These are phyloP conservation scores for Toxonevra muliebris DNA, from an alignment of 2,888 invertebrate genomes.

Conservation along the genomic window DNA sequence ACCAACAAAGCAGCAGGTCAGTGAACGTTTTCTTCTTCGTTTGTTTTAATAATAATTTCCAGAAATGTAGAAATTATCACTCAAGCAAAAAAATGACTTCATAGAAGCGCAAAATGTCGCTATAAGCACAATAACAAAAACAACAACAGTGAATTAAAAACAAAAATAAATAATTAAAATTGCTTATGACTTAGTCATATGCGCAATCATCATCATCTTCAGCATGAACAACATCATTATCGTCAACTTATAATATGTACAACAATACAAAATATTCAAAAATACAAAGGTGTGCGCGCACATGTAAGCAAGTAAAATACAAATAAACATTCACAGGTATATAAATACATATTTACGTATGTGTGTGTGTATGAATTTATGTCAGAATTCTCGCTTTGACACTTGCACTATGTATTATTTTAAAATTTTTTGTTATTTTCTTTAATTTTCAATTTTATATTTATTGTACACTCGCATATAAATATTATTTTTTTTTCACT, in stretches of 20 bases:
- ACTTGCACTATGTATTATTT: conserved; percentile 16
- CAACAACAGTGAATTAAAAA: no score
- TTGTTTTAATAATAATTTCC: no score
- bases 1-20: no score
- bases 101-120: background rate
- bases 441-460: conserved; percentile 1
- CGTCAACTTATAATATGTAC: no score
- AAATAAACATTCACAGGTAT: no score
- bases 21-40: no score
- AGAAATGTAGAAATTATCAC: conserved; percentile 4
- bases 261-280: no score
- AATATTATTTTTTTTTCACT: conserved; percentile 6
- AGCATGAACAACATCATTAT: no score
- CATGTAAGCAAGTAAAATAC: no score
- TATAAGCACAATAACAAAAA: background rate
- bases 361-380: background rate
- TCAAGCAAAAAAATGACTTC: conserved; percentile 11
- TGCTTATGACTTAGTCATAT: conserved; percentile 28
- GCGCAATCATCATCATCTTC: background rate
- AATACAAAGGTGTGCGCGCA: no score
- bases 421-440: background rate
- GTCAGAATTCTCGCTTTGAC: conserved; percentile 3
- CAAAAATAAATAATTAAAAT: conserved; percentile 11
- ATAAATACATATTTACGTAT: background rate
- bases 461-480: background rate